Evolutionary conservation across 1,140 invertebrate genomes (phyloP), one percentile per base, ranked within the genome.

Genomic region (Drosophila pseudoobscura): DNA sequence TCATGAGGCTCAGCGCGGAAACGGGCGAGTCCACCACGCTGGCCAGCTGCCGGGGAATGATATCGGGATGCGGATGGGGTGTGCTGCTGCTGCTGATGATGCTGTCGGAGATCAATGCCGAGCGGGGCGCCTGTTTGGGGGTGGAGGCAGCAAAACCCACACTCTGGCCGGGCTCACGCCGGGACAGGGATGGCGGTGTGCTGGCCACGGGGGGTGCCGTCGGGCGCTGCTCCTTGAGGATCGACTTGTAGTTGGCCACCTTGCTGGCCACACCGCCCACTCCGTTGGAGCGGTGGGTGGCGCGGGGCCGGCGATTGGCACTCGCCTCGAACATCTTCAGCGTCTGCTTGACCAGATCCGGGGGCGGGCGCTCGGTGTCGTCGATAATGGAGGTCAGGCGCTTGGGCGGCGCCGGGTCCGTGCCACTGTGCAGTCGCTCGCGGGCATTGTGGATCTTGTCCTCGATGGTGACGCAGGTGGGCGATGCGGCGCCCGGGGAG

Each of bases 271-370:
- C 94, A 13, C 94, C 94, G 15, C 94, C 94, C 9, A 93, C 94
- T 6, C 93, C 92, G 35, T 93, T 93, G 55, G 90, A 73, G 75
- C 85, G 93, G 54, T 73, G 78, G 2, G 77, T 56, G 0, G 60
- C 31, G 6, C 89, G 91, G 22, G 92, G 92, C 2, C 93, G 91
- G 0, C 93, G 91, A 76, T 93, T 92, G n/a, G 94, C 93, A 5
- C 94, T 93, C 29, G 94, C 93, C 90, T 98, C 97, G 91, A 98
- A 98, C 80, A 97, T 95, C 77, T 95, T 94, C 68, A 97, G 94
- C 1, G 96, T 95, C 47, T 96, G 96, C 80, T 96, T 96, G 43
- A 97, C 96, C 49, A 97, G 94, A 93, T 97, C 96, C 1, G 95
- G 95, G 2, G 96, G 96, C 2, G 97, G 97, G 17, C 97, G 93